Evolutionary conservation across 1,140 invertebrate genomes (phyloP).

Genomic region (Solenopsis fugax): DNA sequence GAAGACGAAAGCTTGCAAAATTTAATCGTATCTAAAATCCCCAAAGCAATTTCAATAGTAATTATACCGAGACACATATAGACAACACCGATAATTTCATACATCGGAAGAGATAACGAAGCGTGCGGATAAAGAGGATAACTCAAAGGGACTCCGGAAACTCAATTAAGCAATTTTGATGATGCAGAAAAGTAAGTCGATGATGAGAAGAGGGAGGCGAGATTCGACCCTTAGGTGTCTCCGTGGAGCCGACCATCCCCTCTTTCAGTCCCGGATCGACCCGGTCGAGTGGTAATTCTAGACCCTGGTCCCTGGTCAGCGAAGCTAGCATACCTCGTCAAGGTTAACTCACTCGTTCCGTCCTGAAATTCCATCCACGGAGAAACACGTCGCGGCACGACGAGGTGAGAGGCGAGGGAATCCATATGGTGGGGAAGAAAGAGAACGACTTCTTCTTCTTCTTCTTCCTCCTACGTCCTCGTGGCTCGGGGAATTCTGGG

Average conservation of each 20-base stretch:
- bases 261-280: conserved; percentile 17
- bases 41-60: background rate
- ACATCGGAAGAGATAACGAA: background rate
- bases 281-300: conserved; percentile 69
- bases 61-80: background rate
- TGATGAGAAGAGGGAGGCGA: conserved; percentile 17
- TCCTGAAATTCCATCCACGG: conserved; percentile 75
- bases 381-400: conserved; percentile 40
- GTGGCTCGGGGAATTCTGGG: conserved; percentile 81
- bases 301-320: conserved; percentile 73
- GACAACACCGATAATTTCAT: background rate
- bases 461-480: conserved; percentile 57
- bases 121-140: background rate
- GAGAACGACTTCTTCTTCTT: conserved; percentile 2
- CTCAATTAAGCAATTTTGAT: conserved; percentile 29
- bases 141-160: background rate
- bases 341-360: conserved; percentile 73
- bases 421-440: background rate
- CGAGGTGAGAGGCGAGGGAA: background rate
- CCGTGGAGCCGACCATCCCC: background rate
- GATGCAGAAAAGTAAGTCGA: background rate
- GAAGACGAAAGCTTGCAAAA: background rate
- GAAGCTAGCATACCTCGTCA: conserved; percentile 75
- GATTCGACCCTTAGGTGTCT: conserved; percentile 28
- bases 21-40: background rate